phyloP scores from a whole-genome alignment of 2,888 invertebrate species.

The Rambutsinella grinnellia region DNA sequence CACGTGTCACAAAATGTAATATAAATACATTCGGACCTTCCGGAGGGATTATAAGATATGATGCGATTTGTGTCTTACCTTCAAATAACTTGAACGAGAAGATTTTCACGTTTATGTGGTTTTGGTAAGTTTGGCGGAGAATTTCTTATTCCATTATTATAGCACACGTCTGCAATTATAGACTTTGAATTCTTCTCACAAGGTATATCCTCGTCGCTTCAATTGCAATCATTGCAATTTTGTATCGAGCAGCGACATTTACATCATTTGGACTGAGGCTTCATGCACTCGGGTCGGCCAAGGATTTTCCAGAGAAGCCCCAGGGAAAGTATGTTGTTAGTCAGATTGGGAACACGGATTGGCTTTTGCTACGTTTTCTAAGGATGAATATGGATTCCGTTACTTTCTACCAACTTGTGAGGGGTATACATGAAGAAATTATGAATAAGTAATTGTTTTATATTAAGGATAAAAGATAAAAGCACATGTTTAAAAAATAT shows the following conservation, averaged over 20 bases:
- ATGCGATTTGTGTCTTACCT: slow-evolving; percentile 66
- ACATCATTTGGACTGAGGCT: slow-evolving; percentile 46
- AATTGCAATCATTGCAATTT: slow-evolving; percentile 13
- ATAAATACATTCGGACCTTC: slow-evolving; percentile 53
- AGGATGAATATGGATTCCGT: slow-evolving; percentile 57
- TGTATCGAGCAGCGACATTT: slow-evolving; percentile 53
- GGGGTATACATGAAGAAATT: slow-evolving; percentile 57
- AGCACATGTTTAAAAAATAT: too few species aligned
- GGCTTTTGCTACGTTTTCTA: slow-evolving; percentile 61
- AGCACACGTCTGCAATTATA: neutral
- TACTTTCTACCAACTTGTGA: slow-evolving; percentile 57
- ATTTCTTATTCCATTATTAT: too few species aligned
- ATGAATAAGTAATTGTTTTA: slow-evolving; percentile 26
- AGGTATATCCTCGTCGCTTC: slow-evolving; percentile 51
- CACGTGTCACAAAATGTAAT: slow-evolving; percentile 60
- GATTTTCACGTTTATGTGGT: slow-evolving; percentile 66
- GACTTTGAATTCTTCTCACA: neutral
- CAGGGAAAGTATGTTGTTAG: slow-evolving; percentile 36
- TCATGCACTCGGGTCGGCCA: slow-evolving; percentile 46
- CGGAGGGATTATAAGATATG: slow-evolving; percentile 42
- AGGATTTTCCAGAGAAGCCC: slow-evolving; percentile 22
- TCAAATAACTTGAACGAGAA: slow-evolving; percentile 67
- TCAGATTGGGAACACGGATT: slow-evolving; percentile 44
- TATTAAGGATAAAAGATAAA: too few species aligned
- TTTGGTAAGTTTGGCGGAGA: slow-evolving; percentile 33